Base-by-base conservation (phyloP, 2,113 vertebrate species). In the Limanda limanda region DNA sequence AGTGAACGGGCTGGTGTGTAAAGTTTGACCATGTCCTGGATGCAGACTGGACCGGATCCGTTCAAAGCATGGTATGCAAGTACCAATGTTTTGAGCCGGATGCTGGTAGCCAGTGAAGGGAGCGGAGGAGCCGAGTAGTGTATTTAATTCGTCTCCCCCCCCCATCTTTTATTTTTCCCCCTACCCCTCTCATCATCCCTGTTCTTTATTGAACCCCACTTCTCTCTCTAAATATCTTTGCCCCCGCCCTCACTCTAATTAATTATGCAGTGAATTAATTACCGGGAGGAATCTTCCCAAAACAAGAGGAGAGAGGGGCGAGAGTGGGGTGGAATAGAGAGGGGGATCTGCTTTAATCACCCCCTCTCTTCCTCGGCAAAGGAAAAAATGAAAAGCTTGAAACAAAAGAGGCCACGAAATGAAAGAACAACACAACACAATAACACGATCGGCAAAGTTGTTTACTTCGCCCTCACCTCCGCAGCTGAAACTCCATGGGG, bases 381-480 rank as follows among this genome's bases (percentile, higher is more conserved):
- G 75, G 80, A 71, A 61, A 61, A 71, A 71, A 48, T 54, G 23
- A 47, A 71, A 74, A 21, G 40, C 69, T 73, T 82, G 68, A 65
- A 78, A 88, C 90, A 88, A 90, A 91, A 87, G 78, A 82, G 81
- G 70, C 86, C 78, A 82, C 7, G 72, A 56, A 92, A 86, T 85
- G 80, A 89, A 83, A 89, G 86, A 89, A 75, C 76, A 83, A 23
- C 71, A 74, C 42, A 72, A 87, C 76, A 87, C 74, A 84, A 88
- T 87, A 88, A 86, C 79, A 85, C 13, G 63, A 86, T 76, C 79
- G 90, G 92, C 87, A 85, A 90, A 90, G 91, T 84, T 91, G 91
- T 93, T 93, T 93, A 91, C 88, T 87, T 89, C 87, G 55, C 85
- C 88, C 86, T 92, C 86, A 92, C 90, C 90, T 93, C 91, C 24